Evolutionary conservation across 1,140 invertebrate species (phyloP), one percentile per base, ranked within the genome.

Genomic region (Heliconius eleuchia): DNA sequence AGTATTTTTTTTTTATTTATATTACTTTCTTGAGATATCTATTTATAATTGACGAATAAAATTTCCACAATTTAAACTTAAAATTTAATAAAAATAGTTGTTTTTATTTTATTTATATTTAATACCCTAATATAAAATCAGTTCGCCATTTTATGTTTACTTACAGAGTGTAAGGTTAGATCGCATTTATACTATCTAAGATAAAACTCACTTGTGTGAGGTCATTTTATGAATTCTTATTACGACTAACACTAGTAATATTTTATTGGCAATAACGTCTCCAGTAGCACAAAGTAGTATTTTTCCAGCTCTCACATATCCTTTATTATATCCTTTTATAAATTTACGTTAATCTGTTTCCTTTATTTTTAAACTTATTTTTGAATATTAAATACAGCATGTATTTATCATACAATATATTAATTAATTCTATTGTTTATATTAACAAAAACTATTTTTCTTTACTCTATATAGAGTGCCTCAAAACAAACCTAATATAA

Each of bases 151-250:
- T 66, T 66, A 66, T 66, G 60, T 66, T 66, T 30, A 66, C 60
- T 30, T 66, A 66, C 60, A 66, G 23, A 66, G 60, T 30, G 60
- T 66, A 66, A 66, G 13, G 60, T 66, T 66, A 30, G 60, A 66
- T 66, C 60, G 60, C 27, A 30, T 66, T 66, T 66, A 66, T 30
- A 30, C 13, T 66, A 66, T 66, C 60, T 30, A 13, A 66, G 27
- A 66, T 66, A 66, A 66, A 66, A 27, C 60, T 66, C 27, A 30
- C 60, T 66, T 66, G 7, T 57, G n/a, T 57, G n/a, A 71, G 34
- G 70, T 37, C 30, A 71, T 71, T 71, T 71, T 71, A 72, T 72
- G 71, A 18, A 72, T 72, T 72, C 37, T 39, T n/a, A 72, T 72
- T 72, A 72, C 23, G 60, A 30, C 60, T 66, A 66, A 30, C 34